Conservation (phyloP, 2,888 invertebrate genomes). For the Agrilus biguttatus region DNA sequence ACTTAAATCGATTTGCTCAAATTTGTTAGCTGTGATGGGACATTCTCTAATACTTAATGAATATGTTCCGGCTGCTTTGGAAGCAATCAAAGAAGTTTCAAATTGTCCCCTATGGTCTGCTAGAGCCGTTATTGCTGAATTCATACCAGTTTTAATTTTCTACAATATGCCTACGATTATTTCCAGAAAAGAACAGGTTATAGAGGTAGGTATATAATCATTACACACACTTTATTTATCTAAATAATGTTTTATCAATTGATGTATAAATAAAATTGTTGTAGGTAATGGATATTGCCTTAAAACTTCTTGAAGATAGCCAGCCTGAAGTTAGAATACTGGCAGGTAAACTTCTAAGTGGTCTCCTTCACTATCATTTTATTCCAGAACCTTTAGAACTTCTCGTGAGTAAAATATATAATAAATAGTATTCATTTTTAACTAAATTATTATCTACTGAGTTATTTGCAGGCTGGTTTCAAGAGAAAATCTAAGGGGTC, state of each 20-base stretch:
- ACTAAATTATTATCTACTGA: slow-evolving; percentile 8
- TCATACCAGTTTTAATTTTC: slow-evolving; percentile 56
- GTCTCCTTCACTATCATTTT: slow-evolving; percentile 74
- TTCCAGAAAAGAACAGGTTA: slow-evolving; percentile 37
- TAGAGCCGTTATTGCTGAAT: slow-evolving; percentile 48
- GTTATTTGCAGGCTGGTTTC: slow-evolving; percentile 36
- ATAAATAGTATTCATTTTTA: slow-evolving; percentile 5
- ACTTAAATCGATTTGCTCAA: slow-evolving; percentile 49
- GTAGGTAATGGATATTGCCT: slow-evolving; percentile 43
- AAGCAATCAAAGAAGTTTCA: slow-evolving; percentile 32
- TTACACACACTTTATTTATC: neutral
- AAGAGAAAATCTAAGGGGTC: slow-evolving; percentile 37
- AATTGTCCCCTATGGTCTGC: slow-evolving; percentile 53
- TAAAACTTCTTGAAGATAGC: slow-evolving; percentile 52
- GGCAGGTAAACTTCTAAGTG: slow-evolving; percentile 70
- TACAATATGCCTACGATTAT: slow-evolving; percentile 53
- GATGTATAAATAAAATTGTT: slow-evolving; percentile 8
- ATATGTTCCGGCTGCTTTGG: slow-evolving; percentile 44
- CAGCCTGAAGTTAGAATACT: slow-evolving; percentile 70
- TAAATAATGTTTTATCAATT: neutral
- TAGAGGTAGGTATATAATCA: slow-evolving; percentile 25
- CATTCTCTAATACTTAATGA: slow-evolving; percentile 43
- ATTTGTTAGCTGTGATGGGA: slow-evolving; percentile 53
- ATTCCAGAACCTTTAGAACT: slow-evolving; percentile 43
- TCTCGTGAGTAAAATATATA: slow-evolving; percentile 41